Conservation (phyloP, 1,140 invertebrate genomes). For the Nixonia krombeini region DNA sequence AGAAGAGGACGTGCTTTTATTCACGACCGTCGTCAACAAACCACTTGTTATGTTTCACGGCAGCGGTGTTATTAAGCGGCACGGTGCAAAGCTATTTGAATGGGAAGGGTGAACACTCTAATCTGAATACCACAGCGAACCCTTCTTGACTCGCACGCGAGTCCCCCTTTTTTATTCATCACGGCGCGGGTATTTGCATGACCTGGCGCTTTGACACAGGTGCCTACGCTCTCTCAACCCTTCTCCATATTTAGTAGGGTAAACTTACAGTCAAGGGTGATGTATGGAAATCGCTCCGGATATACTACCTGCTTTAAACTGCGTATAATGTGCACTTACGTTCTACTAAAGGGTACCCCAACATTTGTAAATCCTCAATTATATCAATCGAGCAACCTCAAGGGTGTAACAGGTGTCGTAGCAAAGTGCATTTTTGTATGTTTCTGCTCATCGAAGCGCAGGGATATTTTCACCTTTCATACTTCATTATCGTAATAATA, state of each 20-base stretch:
- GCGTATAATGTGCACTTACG: slow-evolving; percentile 19
- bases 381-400: slow-evolving; percentile 18
- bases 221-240: slow-evolving; percentile 50
- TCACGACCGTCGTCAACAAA: no score
- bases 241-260: slow-evolving; percentile 54
- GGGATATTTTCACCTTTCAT: not conserved
- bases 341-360: slow-evolving; percentile 26
- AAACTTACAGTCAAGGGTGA: slow-evolving; percentile 37
- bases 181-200: slow-evolving; percentile 62
- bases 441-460: no score
- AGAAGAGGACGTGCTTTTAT: no score
- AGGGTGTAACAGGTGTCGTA: slow-evolving; percentile 8
- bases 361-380: slow-evolving; percentile 14
- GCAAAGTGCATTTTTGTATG: no score
- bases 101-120: no score
- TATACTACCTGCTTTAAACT: slow-evolving; percentile 38
- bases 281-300: slow-evolving; percentile 54
- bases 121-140: no score
- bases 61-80: no score
- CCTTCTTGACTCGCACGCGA: no score
- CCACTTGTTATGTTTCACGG: no score
- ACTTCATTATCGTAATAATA: not conserved
- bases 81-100: no score
- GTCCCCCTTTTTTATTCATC: no score
- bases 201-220: slow-evolving; percentile 39